Evolutionary conservation across 2,113 vertebrate genomes (phyloP), one percentile per base, ranked within the genome.

Genomic region (Mormoops blainvillei): DNA sequence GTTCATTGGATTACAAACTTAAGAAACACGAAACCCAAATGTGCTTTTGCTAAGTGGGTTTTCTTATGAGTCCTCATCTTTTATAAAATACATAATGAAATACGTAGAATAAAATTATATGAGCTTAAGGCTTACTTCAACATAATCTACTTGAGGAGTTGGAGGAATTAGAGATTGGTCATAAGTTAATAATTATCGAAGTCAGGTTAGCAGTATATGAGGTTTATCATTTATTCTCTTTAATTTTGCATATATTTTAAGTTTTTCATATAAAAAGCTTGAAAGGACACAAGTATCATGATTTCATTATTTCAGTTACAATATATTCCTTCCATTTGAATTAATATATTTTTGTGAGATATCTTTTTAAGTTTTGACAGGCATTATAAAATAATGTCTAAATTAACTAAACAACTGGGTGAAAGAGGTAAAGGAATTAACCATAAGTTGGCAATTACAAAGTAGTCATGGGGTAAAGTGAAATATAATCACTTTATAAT

Each of bases 1-100:
- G 91, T 98, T 95, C 97, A 97, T 95, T 98, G 98, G 94, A 98
- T 98, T 98, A 98, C 94, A 93, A 95, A 97, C 95, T 98, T 98
- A 98, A 98, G 97, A 98, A 98, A 98, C 96, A 98, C 89, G 98
- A 98, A 98, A 97, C 89, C 22, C 31, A 91, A 91, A 58, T 87
- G 67, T 20, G 45, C 16, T 77, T 77, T 14, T 63, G 33, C 22
- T 43, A 28, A 38, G 28, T 50, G 26, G 28, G 26, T 77, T 86
- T 91, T 76, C 74, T 76, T 36, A 76, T 92, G 63, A 82, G 68
- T 85, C n/a, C 5, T 52, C 54, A 70, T 90, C 36, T 86, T 92
- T 67, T 61, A 86, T 87, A 94, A 88, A 94, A 70, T 43, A 13
- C 1, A 80, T 63, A n/a, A 71, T 77, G 16, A 93, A 89, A 28